Conservation (phyloP, 2,797 vertebrate species). For the Pitangus sulphuratus region DNA sequence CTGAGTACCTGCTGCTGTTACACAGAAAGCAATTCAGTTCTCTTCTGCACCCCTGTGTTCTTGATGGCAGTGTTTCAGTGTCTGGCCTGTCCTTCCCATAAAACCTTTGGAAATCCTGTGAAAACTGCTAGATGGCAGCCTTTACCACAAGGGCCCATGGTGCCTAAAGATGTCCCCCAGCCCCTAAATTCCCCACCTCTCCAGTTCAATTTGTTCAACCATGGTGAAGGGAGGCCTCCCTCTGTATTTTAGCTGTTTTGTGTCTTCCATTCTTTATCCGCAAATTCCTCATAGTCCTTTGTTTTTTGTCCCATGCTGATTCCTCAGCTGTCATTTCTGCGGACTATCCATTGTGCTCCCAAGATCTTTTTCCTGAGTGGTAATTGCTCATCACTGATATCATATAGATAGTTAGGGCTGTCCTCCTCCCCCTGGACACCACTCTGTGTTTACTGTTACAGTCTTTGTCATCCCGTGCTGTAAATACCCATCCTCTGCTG, state of each 20-base stretch:
- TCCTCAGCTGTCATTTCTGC: not conserved
- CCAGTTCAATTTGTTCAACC: not conserved
- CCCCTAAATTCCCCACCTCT: not conserved
- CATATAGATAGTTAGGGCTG: not conserved
- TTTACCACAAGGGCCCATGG: not conserved
- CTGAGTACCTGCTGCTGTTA: not conserved
- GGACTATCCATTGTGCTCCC: not conserved
- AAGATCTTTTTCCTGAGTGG: not conserved
- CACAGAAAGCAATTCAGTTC: not conserved
- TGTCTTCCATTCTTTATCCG: not conserved
- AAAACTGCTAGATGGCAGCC: not conserved
- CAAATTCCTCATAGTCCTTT: not conserved
- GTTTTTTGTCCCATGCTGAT: not conserved
- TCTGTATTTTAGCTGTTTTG: rapidly evolving
- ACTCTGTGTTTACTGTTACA: too few relatives aligned
- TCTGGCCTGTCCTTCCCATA: rapidly evolving
- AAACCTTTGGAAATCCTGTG: not conserved
- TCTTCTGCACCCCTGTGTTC: not conserved
- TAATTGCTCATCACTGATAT: not conserved
- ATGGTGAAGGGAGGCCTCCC: not conserved
- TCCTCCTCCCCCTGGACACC: rapidly evolving
- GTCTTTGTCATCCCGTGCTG: not conserved
- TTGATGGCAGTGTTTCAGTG: not conserved
- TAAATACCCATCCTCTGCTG: not conserved
- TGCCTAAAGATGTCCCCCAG: rapidly evolving